Evolutionary conservation across 2,888 invertebrate species (phyloP), one percentile per base, ranked within the genome.

Genomic region (Atrina japonica): DNA sequence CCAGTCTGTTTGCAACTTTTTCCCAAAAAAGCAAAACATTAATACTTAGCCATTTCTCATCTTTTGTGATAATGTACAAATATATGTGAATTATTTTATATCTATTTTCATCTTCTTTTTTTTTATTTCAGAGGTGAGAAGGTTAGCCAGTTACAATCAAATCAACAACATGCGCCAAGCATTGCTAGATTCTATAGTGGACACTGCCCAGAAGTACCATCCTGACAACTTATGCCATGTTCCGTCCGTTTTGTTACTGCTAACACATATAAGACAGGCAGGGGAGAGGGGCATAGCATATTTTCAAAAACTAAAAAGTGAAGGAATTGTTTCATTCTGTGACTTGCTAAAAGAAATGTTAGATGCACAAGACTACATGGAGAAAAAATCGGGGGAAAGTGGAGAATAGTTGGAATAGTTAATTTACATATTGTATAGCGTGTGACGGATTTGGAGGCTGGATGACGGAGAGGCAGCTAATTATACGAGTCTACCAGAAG

Each of bases 261-360:
- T 87, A 41, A 85, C 86, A n/a, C 87, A 87, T 70, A 81, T 87
- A 30, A 76, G 86, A 18, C 86, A 86, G 70, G 86, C 86, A 0
- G 83, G 84, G 3, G 84, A 85, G 53, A 80, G 86, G 6, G 85
- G 83, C n/a, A 84, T 84, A 16, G 70, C 83, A 5, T 85, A 83
- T 73, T 86, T 87, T 73, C 86, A 85, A 75, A 80, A 76, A 45
- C 77, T 86, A 30, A 87, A 87, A 72, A 73, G 70, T 30, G 86
- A 86, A 68, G 87, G 85, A 27, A 68, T 67, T 21, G 86, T 87
- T 59, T 75, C 78, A 7, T 86, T 86, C 75, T 86, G 86, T 79
- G 87, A 86, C 71, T 71, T 87, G 18, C 63, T 87, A 9, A 83
- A 81, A 16, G 87, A 87, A 72, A 87, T 87, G 86, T 66, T 87